Evolutionary conservation across 2,113 vertebrate genomes (phyloP), one percentile per base, ranked within the genome.

Genomic region (Sturnira hondurensis): DNA sequence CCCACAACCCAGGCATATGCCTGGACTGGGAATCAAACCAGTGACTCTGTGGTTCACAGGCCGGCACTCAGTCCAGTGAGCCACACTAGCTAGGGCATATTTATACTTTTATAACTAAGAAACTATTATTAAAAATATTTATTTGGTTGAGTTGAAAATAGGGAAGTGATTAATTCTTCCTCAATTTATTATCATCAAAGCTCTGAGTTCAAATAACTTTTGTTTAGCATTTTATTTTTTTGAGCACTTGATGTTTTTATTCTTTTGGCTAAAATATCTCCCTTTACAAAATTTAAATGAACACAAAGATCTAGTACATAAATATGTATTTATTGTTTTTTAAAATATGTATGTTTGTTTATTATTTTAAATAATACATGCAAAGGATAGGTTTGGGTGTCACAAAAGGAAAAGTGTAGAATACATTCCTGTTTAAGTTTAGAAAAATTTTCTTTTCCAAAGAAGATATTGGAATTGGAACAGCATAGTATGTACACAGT

Each of bases 361-460:
- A 73, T 65, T 83, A 12, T 85, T 58, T 76, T 26, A 68, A 56
- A 45, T 56, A 12, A 83, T 6, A 41, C 41, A 89, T 54, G 15
- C 16, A 36, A 90, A 87, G 13, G 3, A 78, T 14, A 82, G 7
- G 2, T 19, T 11, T 80, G 7, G 2, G 6, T 73, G 38, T 86
- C 52, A 86, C 38, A 17, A 9, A 71, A 84, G 36, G 38, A 80
- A 82, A 96, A 54, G 1, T 88, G 2, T 38, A 63, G 20, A 2
- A 7, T 78, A 68, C 58, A 88, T 80, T 95, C 71, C 61, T 61
- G 84, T 80, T 93, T 93, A 74, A 63, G 15, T 83, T 92, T 77
- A 50, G 28, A 78, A 87, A 58, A 56, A 6, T 7, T 71, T 76
- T 67, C 73, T 26, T 67, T 4, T 94, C 31, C 74, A 82, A 61